These are phyloP conservation scores for Picathartes gymnocephalus DNA, from an alignment of 2,113 vertebrate species.

Conservation along the genomic window DNA sequence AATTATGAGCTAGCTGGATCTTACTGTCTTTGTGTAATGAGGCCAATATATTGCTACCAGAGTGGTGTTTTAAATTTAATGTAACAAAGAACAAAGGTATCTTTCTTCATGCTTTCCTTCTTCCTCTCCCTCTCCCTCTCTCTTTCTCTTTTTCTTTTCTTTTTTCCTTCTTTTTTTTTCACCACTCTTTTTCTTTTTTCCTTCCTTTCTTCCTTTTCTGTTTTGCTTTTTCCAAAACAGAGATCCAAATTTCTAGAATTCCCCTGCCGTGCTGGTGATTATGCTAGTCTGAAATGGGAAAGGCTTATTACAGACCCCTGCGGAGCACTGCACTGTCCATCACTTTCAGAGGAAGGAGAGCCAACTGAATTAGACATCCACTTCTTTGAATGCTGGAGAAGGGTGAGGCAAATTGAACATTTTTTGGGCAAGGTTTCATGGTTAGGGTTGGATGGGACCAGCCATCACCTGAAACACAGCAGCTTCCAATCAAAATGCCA, in stretches of 20 bases:
- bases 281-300: neutral
- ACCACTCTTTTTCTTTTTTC: too few relatives aligned
- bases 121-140: neutral
- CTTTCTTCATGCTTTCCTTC: neutral
- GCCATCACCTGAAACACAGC: neutral
- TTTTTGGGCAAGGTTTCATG: neutral
- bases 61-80: neutral
- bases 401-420: neutral
- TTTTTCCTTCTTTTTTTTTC: too few relatives aligned
- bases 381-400: neutral
- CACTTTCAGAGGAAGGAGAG: neutral
- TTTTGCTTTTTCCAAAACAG: neutral
- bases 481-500: neutral
- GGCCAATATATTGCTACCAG: neutral
- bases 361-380: neutral
- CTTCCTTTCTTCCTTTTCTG: neutral
- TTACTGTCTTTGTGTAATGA: neutral
- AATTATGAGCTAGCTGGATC: constrained; percentile 22
- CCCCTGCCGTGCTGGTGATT: neutral
- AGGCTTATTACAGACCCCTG: neutral
- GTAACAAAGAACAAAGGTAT: neutral
- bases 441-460: neutral
- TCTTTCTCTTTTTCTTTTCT: neutral
- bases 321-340: fast-evolving
- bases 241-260: neutral